These are phyloP conservation scores for Hyles euphorbiae DNA, from an alignment of 1,140 invertebrate genomes.

Conservation along the genomic window DNA sequence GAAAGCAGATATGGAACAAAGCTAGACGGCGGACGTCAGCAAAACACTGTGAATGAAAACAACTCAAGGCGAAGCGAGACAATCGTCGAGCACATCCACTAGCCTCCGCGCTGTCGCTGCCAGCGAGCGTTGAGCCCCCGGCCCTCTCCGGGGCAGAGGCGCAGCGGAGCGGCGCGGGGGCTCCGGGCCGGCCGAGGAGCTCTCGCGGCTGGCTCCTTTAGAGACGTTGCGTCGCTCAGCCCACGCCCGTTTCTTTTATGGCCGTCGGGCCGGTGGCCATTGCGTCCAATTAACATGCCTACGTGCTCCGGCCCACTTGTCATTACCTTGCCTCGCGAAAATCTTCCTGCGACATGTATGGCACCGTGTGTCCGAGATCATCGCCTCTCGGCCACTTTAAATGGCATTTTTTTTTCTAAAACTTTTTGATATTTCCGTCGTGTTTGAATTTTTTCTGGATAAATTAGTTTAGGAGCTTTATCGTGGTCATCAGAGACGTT, in stretches of 20 bases:
- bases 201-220: conserved; percentile 35
- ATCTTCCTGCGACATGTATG: conserved; percentile 45
- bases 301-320: conserved; percentile 63
- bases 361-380: conserved; percentile 20
- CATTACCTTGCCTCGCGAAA: conserved; percentile 59
- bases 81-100: conserved; percentile 39
- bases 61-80: conserved; percentile 41
- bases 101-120: conserved; percentile 23
- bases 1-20: conserved; percentile 9
- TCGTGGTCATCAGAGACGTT: no score
- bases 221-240: conserved; percentile 59
- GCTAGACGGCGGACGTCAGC: conserved; percentile 31
- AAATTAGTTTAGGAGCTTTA: no score
- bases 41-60: conserved; percentile 67
- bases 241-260: conserved; percentile 62
- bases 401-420: conserved; percentile 5
- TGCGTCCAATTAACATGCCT: conserved; percentile 68
- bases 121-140: conserved; percentile 25
- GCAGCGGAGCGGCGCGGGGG: conserved; percentile 5
- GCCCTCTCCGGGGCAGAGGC: neutral
- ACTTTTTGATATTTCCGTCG: conserved; percentile 6
- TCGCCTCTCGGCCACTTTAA: conserved; percentile 2
- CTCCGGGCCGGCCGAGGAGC: conserved; percentile 13
- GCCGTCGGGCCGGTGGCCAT: conserved; percentile 55
- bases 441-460: neutral